phyloP scores from a whole-genome alignment of 2,113 vertebrate genomes.

The Pardalotus punctatus region DNA sequence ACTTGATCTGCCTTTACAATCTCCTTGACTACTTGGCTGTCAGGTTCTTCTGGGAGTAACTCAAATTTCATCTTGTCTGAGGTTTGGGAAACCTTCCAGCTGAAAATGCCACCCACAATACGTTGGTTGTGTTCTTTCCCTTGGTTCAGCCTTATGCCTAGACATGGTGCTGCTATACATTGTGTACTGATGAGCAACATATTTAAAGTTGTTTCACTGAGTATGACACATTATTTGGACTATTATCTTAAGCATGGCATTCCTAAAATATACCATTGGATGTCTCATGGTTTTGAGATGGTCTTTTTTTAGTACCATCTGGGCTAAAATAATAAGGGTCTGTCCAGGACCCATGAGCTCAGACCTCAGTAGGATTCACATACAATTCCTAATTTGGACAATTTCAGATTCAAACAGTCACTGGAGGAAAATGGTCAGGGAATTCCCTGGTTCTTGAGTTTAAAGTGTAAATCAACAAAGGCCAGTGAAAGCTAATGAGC shows the following conservation, averaged over 20 bases:
- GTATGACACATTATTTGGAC: neutral
- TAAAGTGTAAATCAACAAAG: neutral
- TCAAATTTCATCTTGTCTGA: neutral
- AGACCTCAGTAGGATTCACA: neutral
- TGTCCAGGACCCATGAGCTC: neutral
- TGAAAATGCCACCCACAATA: neutral
- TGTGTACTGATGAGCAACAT: neutral
- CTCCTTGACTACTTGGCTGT: neutral
- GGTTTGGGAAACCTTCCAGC: neutral
- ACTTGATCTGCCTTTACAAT: neutral
- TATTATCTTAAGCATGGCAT: neutral
- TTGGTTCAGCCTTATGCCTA: neutral
- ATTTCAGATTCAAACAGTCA: neutral
- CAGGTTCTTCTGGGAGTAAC: neutral
- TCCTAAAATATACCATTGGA: neutral
- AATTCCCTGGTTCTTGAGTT: neutral
- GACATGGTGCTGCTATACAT: neutral
- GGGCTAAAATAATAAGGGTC: constrained; percentile 20
- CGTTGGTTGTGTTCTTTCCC: neutral
- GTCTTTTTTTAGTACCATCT: constrained; percentile 35
- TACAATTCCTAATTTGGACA: constrained; percentile 56
- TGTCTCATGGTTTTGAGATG: neutral
- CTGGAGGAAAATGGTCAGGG: neutral
- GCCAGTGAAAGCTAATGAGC: neutral
- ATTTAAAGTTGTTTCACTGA: neutral